These are phyloP conservation scores for Tetramorium parvispinum DNA, from an alignment of 1,140 invertebrate species.

Conservation along the genomic window DNA sequence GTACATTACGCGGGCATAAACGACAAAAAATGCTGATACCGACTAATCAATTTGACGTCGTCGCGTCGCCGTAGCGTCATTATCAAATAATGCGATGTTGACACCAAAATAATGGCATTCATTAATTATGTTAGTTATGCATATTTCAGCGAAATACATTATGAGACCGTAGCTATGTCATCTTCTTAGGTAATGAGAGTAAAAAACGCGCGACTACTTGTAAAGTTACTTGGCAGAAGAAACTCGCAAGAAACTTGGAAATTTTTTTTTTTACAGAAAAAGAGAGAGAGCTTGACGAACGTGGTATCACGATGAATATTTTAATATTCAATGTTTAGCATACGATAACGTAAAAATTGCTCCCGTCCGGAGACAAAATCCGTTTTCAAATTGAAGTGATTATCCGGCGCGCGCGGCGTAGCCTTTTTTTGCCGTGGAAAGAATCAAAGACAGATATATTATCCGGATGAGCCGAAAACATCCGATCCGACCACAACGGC, in stretches of 20 bases:
- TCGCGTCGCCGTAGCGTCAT: not conserved
- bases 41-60: slow-evolving; percentile 9
- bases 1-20: not conserved
- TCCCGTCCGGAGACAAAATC: not conserved
- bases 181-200: not conserved
- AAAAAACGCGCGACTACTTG: slow-evolving; percentile 17
- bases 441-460: slow-evolving; percentile 53
- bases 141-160: slow-evolving; percentile 36
- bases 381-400: slow-evolving; percentile 28
- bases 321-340: slow-evolving; percentile 8
- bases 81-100: slow-evolving; percentile 21
- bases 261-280: not conserved
- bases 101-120: not conserved
- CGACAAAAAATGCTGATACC: slow-evolving; percentile 19
- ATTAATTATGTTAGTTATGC: slow-evolving; percentile 32
- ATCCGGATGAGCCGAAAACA: slow-evolving; percentile 57
- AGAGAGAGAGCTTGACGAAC: not conserved
- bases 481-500: slow-evolving; percentile 41
- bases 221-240: slow-evolving; percentile 18
- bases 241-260: not conserved
- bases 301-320: slow-evolving; percentile 24
- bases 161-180: not conserved
- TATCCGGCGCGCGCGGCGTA: slow-evolving; percentile 1
- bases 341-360: not conserved
- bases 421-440: slow-evolving; percentile 20